These are phyloP conservation scores for Lamproptera curius DNA, from an alignment of 2,888 invertebrate species.

Conservation along the genomic window DNA sequence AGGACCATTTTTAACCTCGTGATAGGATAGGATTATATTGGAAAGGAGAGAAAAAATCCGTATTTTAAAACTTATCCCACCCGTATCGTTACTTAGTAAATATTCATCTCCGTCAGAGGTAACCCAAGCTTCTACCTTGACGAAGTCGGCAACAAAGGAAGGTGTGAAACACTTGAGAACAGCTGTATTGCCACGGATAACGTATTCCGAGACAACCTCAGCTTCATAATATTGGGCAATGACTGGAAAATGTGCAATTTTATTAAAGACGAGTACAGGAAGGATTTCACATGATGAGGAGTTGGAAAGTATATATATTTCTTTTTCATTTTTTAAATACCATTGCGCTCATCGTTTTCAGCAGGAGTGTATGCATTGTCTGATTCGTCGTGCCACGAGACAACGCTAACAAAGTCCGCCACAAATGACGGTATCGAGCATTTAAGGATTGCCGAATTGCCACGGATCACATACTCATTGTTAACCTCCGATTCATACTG, in stretches of 20 bases:
- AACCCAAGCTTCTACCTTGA: constrained; percentile 91
- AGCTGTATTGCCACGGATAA: constrained; percentile 92
- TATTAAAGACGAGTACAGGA: constrained; percentile 2
- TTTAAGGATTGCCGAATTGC: constrained; percentile 92
- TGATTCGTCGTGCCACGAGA: constrained; percentile 91
- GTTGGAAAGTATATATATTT: constrained; percentile 11
- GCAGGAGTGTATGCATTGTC: constrained; percentile 71
- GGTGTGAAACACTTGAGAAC: constrained; percentile 94
- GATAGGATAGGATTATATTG: constrained; percentile 7
- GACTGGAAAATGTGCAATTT: constrained; percentile 76
- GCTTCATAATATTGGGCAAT: constrained; percentile 94
- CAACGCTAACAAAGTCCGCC: constrained; percentile 92
- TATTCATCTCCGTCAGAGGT: constrained; percentile 83
- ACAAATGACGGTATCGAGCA: constrained; percentile 96
- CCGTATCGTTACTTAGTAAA: constrained; percentile 84
- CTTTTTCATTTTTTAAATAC: constrained; percentile 36
- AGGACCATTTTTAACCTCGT: constrained; percentile 4
- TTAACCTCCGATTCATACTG: constrained; percentile 95
- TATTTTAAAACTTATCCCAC: constrained; percentile 63
- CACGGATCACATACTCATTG: constrained; percentile 93
- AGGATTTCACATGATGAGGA: constrained; percentile 16
- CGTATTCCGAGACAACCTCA: constrained; percentile 93
- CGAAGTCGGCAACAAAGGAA: constrained; percentile 94
- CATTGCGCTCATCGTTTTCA: constrained; percentile 53
- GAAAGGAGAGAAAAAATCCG: constrained; percentile 14